phyloP scores from a whole-genome alignment of 2,113 vertebrate species.

The Phyllostomus hastatus region DNA sequence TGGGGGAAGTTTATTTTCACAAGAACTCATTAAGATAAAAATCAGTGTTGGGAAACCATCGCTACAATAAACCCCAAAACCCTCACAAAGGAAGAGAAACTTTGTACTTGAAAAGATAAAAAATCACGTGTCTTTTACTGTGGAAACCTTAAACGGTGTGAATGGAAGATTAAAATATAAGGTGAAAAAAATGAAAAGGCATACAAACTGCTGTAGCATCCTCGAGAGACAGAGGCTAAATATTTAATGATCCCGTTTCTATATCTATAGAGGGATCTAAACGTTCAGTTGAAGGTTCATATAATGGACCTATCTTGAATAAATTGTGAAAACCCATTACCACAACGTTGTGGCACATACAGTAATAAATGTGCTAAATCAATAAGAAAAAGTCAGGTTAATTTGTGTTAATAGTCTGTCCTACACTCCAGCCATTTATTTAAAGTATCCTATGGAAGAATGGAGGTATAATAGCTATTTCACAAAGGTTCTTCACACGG shows the following conservation, averaged over 20 bases:
- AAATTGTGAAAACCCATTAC: conserved; percentile 43
- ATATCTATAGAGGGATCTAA: not conserved
- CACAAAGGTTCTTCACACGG: not conserved
- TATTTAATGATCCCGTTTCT: not conserved
- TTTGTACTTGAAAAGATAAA: not conserved
- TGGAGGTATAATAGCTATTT: conserved; percentile 27
- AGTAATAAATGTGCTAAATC: not conserved
- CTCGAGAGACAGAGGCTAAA: not conserved
- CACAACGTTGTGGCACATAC: not conserved
- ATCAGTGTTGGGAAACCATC: not conserved
- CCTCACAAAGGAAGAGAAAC: not conserved
- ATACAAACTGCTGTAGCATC: not conserved
- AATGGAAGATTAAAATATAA: not conserved
- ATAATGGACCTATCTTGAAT: conserved; percentile 1
- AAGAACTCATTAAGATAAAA: conserved; percentile 42
- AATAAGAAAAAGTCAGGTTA: conserved; percentile 30
- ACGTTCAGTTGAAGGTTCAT: not conserved
- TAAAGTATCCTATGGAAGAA: conserved; percentile 25
- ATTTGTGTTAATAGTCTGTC: conserved; percentile 53
- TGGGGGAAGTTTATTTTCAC: not conserved
- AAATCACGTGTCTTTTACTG: not conserved
- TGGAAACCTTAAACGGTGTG: not conserved
- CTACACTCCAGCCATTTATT: conserved; percentile 17
- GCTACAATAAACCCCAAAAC: not conserved
- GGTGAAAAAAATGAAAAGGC: not conserved